Base-by-base conservation (phyloP, 2,888 invertebrate species). In the Tupiocoris notatus region DNA sequence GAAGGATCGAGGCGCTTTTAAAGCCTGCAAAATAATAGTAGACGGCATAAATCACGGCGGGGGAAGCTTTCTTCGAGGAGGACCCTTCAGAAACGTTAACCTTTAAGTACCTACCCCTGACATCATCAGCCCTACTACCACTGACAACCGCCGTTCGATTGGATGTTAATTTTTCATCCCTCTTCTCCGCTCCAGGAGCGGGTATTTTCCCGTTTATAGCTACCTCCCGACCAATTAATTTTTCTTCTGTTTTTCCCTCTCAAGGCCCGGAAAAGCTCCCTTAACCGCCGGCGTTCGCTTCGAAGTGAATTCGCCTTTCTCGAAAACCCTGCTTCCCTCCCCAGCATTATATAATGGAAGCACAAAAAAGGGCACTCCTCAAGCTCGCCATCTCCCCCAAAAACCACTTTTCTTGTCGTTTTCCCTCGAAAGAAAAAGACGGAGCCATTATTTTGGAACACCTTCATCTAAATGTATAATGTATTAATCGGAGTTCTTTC, bases 131-230 rank as follows among this genome's bases (percentile, higher is more conserved):
- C 39, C 39, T 39, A 7, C 9, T n/a, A 22, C 67, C 25, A 12
- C 21, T 56, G 18, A 21, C 3, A 18, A 7, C 66, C 22, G 21
- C 57, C 67, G 16, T 59, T 71, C 61, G 73, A 73, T 73, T 73
- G 73, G 73, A 73, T 73, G 73, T 73, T 73, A 73, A 73, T 73
- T 73, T 73, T 73, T 73, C 73, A 73, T 73, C 20, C 73, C 7
- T 2, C 7, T 25, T 25, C 20, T 17, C 25, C n/a, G 3, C 18
- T 3, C 2, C 20, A 1, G 39, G 39, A 39, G 39, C 12, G 24
- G 63, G 25, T 63, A 21, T 63, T 23, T 39, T 39, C 61, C 73
- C 39, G 3, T 21, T 39, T 23, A 12, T 22, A 23, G 12, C 61
- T 70, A 17, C 22, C 62, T 9, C 16, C 22, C 62, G 62, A 20